Base-by-base conservation (phyloP, 2,113 vertebrate genomes). In the Nycticebus coucang region DNA sequence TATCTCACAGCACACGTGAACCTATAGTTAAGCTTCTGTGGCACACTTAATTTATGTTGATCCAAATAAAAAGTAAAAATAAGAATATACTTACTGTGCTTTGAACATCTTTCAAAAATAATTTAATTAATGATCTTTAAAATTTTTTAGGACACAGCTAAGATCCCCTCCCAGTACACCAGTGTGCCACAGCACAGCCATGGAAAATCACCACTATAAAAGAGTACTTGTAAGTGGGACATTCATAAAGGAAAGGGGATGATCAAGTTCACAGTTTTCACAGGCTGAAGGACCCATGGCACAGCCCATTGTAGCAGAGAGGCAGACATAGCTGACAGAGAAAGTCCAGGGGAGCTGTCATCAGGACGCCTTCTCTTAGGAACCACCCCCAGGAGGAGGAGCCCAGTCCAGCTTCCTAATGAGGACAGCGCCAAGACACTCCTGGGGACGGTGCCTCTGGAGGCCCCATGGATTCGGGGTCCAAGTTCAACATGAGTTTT, bases 291-390 rank as follows among this genome's bases (percentile, higher is more conserved):
- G 37, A 14, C 24, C 72, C 6, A 14, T 12, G 72, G 37, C 3
- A 12, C 41, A 37, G 41, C 37, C 24, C 24, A 14, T 14, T 22
- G 24, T 4, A 3, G 22, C 22, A 2, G 37, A 74, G 72, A 45
- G 45, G 13, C 22, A 26, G 11, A 4, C 62, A 64, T 0, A 11
- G 45, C 45, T 50, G 45, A 50, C 9, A 50, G 45, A 50, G 45
- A 50, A 50, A 50, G 45, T 50, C 45, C 45, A 1, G 45, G 45
- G 45, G 45, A 50, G 45, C 45, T 50, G 45, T 26, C 41, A 45
- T 45, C 0, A 15, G 22, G 24, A 2, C 0, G 1, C 24, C 1
- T 13, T 19, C 68, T 14, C 12, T 14, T 41, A 17, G 72, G 24
- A 75, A 45, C 3, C 1, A 45, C 13, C 45, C 41, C 37, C 24